Evolutionary conservation across 2,888 invertebrate species (phyloP), one percentile per base, ranked within the genome.

Genomic region (Acanthosepion esculentum): DNA sequence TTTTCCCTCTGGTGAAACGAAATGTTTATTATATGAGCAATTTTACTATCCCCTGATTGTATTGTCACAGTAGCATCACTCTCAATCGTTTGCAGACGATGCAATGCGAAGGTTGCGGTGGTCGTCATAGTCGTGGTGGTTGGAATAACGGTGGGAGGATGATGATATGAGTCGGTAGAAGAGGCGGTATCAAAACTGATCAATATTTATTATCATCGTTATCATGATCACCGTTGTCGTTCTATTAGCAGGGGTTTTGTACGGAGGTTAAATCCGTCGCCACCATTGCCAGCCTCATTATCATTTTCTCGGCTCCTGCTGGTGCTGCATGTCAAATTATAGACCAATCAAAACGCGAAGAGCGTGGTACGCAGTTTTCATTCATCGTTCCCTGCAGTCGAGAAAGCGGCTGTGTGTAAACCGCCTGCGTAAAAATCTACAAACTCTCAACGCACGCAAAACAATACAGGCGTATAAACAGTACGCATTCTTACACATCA

Each of bases 281-380:
- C n/a, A n/a, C 33, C n/a, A 15, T 33, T 15, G n/a, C n/a, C n/a
- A n/a, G 12, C n/a, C 18, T 33, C n/a, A 33, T 78, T 78, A 78
- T n/a, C n/a, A 78, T 78, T 12, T n/a, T 15, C 12, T 0, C 18
- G 20, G 78, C 78, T 78, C 8, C 78, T 78, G 78, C 78, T 78
- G 78, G 15, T n/a, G 23, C 33, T 78, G 78, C 78, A 59, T 59
- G 4, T 59, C 59, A 59, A 59, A 23, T 59, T n/a, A 4, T 78
- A 15, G 33, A 78, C 78, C 78, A 78, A 78, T 78, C 33, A 78
- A 78, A 78, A 78, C 78, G 78, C 78, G 78, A n/a, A n/a, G 10
- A 78, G 18, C 78, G 78, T 78, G 78, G n/a, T 78, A 78, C 78
- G 78, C 78, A 78, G 78, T 78, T 78, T 78, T 78, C 78, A 78